Evolutionary conservation across 2,888 invertebrate genomes (phyloP).

Genomic region (Sarcophaga subvicina): DNA sequence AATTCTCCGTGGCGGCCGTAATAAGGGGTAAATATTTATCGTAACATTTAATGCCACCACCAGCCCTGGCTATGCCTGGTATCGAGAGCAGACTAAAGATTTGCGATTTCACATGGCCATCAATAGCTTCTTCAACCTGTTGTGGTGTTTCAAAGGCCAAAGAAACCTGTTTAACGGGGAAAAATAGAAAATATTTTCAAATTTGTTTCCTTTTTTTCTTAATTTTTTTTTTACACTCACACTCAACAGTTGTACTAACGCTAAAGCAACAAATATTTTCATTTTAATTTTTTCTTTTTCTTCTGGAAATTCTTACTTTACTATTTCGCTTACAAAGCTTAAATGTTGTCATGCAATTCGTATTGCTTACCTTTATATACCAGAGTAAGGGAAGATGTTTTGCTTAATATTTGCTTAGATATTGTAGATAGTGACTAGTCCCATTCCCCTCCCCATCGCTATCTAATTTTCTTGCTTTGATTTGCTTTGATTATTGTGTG

Average conservation of each 20-base stretch:
- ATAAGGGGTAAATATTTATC: conserved; percentile 69
- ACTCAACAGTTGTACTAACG: conserved; percentile 39
- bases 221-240: conserved; percentile 53
- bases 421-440: not conserved
- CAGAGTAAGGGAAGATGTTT: not conserved
- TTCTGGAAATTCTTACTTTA: not conserved
- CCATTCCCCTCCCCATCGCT: not conserved
- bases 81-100: conserved; percentile 33
- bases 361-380: conserved; percentile 45
- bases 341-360: conserved; percentile 17
- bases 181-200: not conserved
- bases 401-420: conserved; percentile 13
- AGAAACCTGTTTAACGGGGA: conserved; percentile 1
- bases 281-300: conserved; percentile 34
- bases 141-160: conserved; percentile 42
- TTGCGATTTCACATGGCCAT: conserved; percentile 62
- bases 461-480: no score
- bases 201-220: not conserved
- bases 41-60: conserved; percentile 69
- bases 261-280: conserved; percentile 40
- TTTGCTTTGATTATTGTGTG: conserved; percentile 19
- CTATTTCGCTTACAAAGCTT: conserved; percentile 27
- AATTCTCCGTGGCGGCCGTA: conserved; percentile 55
- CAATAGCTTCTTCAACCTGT: conserved; percentile 64
- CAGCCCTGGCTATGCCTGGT: conserved; percentile 51